These are phyloP conservation scores for Noctua janthina DNA, from an alignment of 2,888 invertebrate genomes.

Conservation along the genomic window DNA sequence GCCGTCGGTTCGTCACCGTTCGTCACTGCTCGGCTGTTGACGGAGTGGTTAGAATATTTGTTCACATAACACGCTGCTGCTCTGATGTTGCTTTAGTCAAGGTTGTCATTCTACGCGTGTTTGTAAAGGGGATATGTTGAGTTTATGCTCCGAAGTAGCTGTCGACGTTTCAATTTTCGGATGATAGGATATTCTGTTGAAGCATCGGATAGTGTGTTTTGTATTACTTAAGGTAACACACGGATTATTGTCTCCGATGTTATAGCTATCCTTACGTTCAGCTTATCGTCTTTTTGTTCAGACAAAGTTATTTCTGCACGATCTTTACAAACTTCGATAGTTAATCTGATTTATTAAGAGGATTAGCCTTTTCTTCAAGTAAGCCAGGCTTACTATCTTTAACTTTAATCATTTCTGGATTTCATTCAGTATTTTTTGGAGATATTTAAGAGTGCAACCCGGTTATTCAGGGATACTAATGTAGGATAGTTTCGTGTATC, in stretches of 20 bases:
- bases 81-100: constrained; percentile 58
- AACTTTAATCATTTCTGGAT: constrained; percentile 15
- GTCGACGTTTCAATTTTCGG: constrained; percentile 56
- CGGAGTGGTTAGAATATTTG: constrained; percentile 64
- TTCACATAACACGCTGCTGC: constrained; percentile 51
- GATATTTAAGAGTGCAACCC: neutral
- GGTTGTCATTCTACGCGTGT: constrained; percentile 53
- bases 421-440: neutral
- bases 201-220: constrained; percentile 27
- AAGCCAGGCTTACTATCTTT: constrained; percentile 1
- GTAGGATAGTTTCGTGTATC: neutral
- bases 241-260: neutral
- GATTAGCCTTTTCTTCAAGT: constrained; percentile 15
- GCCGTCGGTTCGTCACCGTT: constrained; percentile 48
- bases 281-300: neutral
- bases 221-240: constrained; percentile 19
- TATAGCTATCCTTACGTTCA: constrained; percentile 2
- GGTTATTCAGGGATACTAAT: constrained; percentile 1
- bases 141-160: constrained; percentile 46
- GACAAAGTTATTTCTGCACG: constrained; percentile 3
- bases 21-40: constrained; percentile 54
- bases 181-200: constrained; percentile 42
- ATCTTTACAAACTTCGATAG: constrained; percentile 17
- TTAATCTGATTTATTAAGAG: constrained; percentile 34
- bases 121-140: constrained; percentile 58